phyloP scores from a whole-genome alignment of 1,140 invertebrate species.

The Melipona quadrifasciata region DNA sequence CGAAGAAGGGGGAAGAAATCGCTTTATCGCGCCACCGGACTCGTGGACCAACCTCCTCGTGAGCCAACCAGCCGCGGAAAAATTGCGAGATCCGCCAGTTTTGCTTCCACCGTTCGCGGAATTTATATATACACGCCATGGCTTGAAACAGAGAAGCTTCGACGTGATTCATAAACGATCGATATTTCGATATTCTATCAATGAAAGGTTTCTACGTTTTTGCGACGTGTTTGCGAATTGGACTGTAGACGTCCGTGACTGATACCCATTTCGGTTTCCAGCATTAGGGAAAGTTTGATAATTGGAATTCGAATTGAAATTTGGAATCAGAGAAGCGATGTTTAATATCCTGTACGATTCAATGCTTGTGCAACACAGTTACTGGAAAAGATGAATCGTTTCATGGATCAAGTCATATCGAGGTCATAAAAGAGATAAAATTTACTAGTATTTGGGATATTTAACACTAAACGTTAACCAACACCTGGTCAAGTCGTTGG shows the following conservation, averaged over 20 bases:
- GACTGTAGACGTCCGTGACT: no score
- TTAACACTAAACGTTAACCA: no score
- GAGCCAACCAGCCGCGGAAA: constrained; percentile 17
- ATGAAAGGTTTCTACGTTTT: neutral
- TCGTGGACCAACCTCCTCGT: neutral
- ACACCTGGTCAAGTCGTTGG: no score
- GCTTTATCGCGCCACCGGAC: constrained; percentile 66
- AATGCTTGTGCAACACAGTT: neutral
- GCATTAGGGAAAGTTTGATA: no score
- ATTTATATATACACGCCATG: neutral
- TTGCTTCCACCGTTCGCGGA: neutral
- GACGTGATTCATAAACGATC: neutral
- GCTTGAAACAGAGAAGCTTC: neutral
- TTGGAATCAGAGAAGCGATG: no score
- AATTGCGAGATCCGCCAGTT: constrained; percentile 5
- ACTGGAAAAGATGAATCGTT: no score
- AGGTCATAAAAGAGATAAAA: no score
- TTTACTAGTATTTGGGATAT: no score
- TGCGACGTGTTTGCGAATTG: no score
- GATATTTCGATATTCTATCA: neutral
- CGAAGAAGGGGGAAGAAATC: constrained; percentile 64
- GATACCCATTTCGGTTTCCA: no score
- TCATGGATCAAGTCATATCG: no score
- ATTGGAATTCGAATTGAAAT: neutral
- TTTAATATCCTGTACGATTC: neutral